Evolutionary conservation across 1,140 invertebrate genomes (phyloP), one percentile per base, ranked within the genome.

Genomic region (Sycobia sp.): DNA sequence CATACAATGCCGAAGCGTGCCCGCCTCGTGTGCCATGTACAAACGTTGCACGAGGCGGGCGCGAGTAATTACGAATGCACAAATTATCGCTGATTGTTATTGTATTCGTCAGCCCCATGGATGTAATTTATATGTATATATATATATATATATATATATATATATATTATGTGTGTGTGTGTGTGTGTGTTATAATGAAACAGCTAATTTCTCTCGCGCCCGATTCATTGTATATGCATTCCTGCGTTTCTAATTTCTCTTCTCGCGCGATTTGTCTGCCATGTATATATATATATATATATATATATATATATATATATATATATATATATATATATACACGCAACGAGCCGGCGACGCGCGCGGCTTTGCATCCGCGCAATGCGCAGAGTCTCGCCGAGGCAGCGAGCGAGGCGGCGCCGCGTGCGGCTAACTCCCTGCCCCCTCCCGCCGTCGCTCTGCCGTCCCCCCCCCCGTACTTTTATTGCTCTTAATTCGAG

Each of bases 221-320:
- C 20, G 11, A 7, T 7, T 8, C 18, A 10, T 11, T 13, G 11
- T 20, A 47, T 57, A 29, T 50, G 25, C n/a, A n/a, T 44, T 61
- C 46, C 59, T 29, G 50, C 32, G 18, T 55, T 55, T 43, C 32
- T 47, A 54, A 60, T 59, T 43, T 53, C 39, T 34, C 39, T 11
- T 27, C 38, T 34, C 36, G 7, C 13, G 18, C 36, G 3, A 1
- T n/a, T n/a, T n/a, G n/a, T n/a, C n/a, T n/a, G n/a, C n/a, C n/a
- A n/a, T n/a, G n/a, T n/a, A n/a, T n/a, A n/a, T n/a, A n/a, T n/a
- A n/a, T n/a, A n/a, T n/a, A n/a, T n/a, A n/a, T n/a, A n/a, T n/a
- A n/a, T n/a, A n/a, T n/a, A n/a, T n/a, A n/a, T n/a, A n/a, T n/a
- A n/a, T n/a, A n/a, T n/a, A n/a, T n/a, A n/a, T n/a, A n/a, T n/a